Conservation (phyloP, 2,797 vertebrate genomes). For the Pangasius krempfi region DNA sequence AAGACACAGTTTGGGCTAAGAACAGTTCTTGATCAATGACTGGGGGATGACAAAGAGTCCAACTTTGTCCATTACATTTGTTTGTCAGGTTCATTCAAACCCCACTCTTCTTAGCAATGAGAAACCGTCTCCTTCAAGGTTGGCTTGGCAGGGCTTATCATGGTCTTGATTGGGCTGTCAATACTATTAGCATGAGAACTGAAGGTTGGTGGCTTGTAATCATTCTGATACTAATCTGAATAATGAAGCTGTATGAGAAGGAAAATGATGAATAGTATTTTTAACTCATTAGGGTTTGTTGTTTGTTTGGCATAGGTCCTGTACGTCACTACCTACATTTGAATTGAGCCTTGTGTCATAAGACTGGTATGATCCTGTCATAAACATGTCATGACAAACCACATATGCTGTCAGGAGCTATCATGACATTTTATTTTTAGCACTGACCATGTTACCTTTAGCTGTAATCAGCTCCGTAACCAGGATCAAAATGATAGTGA, state of each 20-base stretch:
- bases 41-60: neutral
- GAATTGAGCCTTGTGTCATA: neutral
- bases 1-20: neutral
- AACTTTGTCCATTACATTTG: neutral
- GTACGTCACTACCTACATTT: neutral
- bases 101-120: constrained; percentile 34
- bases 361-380: too few species aligned
- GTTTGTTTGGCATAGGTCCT: neutral
- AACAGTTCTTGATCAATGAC: neutral
- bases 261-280: neutral
- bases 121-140: constrained; percentile 39
- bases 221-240: constrained; percentile 12
- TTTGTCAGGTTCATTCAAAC: constrained; percentile 25
- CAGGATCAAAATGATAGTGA: neutral
- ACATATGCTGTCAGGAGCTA: neutral
- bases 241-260: neutral
- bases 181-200: constrained; percentile 51
- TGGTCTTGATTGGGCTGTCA: constrained; percentile 50
- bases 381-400: neutral
- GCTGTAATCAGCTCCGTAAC: neutral
- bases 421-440: neutral
- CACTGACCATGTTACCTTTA: neutral
- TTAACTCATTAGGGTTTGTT: neutral
- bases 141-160: constrained; percentile 43
- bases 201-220: constrained; percentile 29